Evolutionary conservation across 1,140 invertebrate genomes (phyloP).

Genomic region (Sminthurides bifidus): DNA sequence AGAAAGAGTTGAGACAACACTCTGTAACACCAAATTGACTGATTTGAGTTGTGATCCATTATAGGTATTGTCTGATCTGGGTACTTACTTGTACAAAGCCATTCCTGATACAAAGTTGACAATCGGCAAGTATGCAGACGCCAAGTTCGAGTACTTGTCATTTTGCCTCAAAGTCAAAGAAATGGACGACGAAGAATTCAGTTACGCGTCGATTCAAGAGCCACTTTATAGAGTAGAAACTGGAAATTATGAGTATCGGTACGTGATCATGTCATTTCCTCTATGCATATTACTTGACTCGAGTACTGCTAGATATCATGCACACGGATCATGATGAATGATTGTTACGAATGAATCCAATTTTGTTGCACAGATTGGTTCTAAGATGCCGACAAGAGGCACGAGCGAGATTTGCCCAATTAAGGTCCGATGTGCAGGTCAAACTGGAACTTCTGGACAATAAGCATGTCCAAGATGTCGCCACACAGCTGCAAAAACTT

Average conservation of each 20-base stretch:
- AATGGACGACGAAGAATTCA: conserved; percentile 97
- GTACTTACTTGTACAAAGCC: conserved; percentile 91
- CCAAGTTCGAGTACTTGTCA: conserved; percentile 96
- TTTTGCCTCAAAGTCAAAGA: conserved; percentile 97
- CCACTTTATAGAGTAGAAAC: conserved; percentile 95
- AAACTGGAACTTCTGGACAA: conserved; percentile 95
- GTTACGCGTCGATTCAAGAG: conserved; percentile 85
- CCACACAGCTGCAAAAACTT: conserved; percentile 66
- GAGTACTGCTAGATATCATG: too few species aligned
- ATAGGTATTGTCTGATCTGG: conserved; percentile 79
- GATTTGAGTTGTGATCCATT: neutral
- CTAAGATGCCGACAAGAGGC: conserved; percentile 91
- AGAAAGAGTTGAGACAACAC: neutral
- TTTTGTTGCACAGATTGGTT: conserved; percentile 53
- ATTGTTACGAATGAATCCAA: neutral
- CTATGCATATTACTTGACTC: too few species aligned
- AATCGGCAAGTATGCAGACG: conserved; percentile 92
- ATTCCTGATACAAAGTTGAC: conserved; percentile 96
- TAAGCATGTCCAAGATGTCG: conserved; percentile 92
- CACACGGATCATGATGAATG: neutral
- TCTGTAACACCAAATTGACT: neutral
- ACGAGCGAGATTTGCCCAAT: conserved; percentile 72
- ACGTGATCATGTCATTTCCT: too few species aligned
- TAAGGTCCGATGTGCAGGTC: conserved; percentile 86
- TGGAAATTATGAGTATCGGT: conserved; percentile 97